Evolutionary conservation across 2,888 invertebrate species (phyloP).

Genomic region (Camptogramma bilineatum): DNA sequence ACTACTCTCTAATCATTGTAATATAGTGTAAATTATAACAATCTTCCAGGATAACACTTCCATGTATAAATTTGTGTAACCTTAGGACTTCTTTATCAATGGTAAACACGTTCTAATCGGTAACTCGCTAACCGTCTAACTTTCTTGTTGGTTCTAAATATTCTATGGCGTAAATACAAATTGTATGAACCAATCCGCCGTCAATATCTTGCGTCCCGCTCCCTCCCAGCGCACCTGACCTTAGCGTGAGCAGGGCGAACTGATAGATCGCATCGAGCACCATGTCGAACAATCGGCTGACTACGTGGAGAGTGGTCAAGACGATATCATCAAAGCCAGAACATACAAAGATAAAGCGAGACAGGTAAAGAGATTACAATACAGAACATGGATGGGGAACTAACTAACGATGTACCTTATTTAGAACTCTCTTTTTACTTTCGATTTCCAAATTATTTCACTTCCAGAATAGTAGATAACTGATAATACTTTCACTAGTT

Average conservation of each 20-base stretch:
- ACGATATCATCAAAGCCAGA: slow-evolving; percentile 91
- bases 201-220: slow-evolving; percentile 61
- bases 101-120: slow-evolving; percentile 31
- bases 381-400: slow-evolving; percentile 22
- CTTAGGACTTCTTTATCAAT: slow-evolving; percentile 48
- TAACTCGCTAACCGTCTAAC: slow-evolving; percentile 57
- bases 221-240: slow-evolving; percentile 72
- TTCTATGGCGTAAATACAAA: slow-evolving; percentile 58
- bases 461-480: not conserved
- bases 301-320: slow-evolving; percentile 92
- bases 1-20: slow-evolving; percentile 56
- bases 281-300: slow-evolving; percentile 95
- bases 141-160: slow-evolving; percentile 69
- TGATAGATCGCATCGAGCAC: slow-evolving; percentile 97
- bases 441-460: not conserved
- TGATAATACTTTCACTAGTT: slow-evolving; percentile 18
- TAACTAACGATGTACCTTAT: slow-evolving; percentile 21
- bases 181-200: slow-evolving; percentile 82
- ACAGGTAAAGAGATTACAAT: slow-evolving; percentile 87
- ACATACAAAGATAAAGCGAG: slow-evolving; percentile 94
- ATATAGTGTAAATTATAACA: slow-evolving; percentile 39
- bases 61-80: slow-evolving; percentile 47
- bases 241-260: slow-evolving; percentile 92
- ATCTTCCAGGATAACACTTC: slow-evolving; percentile 48
- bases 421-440: not conserved